A percentile compares a stretch with the other conserved stretches of the same genome.
Conservation (phyloP, 2,113 vertebrate species). For the Mesitornis unicolor region DNA sequence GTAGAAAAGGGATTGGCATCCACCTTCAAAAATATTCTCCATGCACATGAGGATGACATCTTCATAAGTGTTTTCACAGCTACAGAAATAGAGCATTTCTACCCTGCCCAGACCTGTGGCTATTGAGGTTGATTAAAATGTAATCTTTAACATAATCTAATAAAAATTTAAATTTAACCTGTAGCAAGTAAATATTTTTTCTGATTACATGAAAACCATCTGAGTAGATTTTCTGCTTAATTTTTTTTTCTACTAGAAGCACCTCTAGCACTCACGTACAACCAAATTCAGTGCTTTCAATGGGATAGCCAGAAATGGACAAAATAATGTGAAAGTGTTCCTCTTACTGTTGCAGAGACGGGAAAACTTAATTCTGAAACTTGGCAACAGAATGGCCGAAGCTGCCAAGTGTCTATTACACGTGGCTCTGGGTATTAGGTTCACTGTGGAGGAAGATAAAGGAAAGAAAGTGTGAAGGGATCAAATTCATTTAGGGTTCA, state of each 20-base stretch:
- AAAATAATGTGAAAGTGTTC: not conserved
- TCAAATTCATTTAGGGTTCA: not conserved
- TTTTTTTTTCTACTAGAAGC: not conserved
- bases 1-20: not conserved
- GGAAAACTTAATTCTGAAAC: not conserved
- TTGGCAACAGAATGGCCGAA: too few relatives aligned
- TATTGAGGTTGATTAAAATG: not conserved
- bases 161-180: not conserved
- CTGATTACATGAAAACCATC: not conserved
- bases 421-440: not conserved
- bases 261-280: not conserved
- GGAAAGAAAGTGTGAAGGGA: not conserved
- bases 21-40: not conserved
- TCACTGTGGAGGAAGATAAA: not conserved
- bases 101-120: not conserved
- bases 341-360: not conserved
- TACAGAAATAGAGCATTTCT: not conserved
- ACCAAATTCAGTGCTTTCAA: not conserved
- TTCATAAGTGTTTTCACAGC: not conserved
- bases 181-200: not conserved
- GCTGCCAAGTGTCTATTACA: not conserved
- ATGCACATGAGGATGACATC: accelerated
- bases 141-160: not conserved
- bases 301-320: not conserved
- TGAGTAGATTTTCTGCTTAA: not conserved